Conservation (phyloP, 2,797 vertebrate species). For the Dendrocincla fuliginosa region DNA sequence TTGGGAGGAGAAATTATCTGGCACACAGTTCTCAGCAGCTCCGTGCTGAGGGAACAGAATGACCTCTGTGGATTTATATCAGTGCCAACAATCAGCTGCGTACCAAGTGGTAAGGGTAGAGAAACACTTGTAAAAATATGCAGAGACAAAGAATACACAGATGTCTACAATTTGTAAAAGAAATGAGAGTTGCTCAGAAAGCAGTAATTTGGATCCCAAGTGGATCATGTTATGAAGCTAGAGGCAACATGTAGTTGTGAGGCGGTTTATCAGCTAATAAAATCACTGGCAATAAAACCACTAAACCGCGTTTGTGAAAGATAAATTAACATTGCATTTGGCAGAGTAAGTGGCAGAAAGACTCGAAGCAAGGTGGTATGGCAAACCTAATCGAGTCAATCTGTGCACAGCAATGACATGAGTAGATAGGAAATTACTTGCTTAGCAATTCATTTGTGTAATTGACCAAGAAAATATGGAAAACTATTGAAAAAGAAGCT, state of each 20-base stretch:
- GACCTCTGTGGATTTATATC: not conserved
- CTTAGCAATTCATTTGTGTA: not conserved
- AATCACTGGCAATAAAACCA: not conserved
- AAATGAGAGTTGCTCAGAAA: not conserved
- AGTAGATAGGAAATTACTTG: not conserved
- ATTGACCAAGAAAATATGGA: not conserved
- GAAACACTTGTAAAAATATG: not conserved
- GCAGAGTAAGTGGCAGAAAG: not conserved
- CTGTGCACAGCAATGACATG: not conserved
- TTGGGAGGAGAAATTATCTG: not conserved
- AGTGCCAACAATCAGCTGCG: accelerated
- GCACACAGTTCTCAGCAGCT: not conserved
- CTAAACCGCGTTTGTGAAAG: not conserved
- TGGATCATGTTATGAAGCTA: not conserved
- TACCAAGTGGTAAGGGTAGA: accelerated
- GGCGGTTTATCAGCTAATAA: slow-evolving; percentile 1
- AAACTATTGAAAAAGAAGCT: not conserved
- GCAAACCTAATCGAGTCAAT: not conserved
- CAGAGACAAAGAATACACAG: not conserved
- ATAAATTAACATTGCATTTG: not conserved
- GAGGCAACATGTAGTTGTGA: not conserved
- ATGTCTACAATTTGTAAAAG: not conserved
- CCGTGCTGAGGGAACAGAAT: accelerated
- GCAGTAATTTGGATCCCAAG: not conserved
- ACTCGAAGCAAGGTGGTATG: not conserved